Conservation (phyloP, 2,888 invertebrate genomes). For the Diogma glabrata region DNA sequence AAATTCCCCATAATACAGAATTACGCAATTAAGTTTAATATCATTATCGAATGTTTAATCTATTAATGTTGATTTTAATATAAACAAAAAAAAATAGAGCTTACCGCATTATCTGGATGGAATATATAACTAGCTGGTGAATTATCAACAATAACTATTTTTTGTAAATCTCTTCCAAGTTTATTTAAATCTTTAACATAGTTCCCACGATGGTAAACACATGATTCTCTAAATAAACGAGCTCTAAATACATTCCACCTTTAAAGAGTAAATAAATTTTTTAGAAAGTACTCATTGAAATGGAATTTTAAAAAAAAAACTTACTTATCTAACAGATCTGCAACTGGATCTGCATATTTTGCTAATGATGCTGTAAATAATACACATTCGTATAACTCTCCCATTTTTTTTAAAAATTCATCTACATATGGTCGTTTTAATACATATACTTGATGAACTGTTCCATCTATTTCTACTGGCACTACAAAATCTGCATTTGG, state of each 20-base stretch:
- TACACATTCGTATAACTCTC: constrained; percentile 97
- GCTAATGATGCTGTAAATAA: constrained; percentile 98
- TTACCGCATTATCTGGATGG: constrained; percentile 99
- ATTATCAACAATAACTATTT: constrained; percentile 98
- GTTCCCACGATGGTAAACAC: constrained; percentile 99
- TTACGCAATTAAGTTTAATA: too few relatives aligned
- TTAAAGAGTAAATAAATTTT: constrained; percentile 14
- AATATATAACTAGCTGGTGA: constrained; percentile 99
- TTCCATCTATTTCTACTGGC: constrained; percentile 99
- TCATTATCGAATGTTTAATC: too few relatives aligned
- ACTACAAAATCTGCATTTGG: constrained; percentile 99
- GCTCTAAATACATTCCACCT: constrained; percentile 94
- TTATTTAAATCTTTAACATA: constrained; percentile 99
- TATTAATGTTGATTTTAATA: too few relatives aligned
- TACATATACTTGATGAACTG: constrained; percentile 97
- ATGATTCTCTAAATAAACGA: constrained; percentile 97
- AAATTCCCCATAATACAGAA: too few relatives aligned
- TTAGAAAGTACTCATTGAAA: not conserved
- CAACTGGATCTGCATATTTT: constrained; percentile 99
- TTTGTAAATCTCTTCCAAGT: constrained; percentile 88
- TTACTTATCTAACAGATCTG: constrained; percentile 84
- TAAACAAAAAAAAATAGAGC: constrained; percentile 32
- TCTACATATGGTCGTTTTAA: constrained; percentile 98
- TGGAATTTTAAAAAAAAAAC: constrained; percentile 18
- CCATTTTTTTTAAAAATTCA: constrained; percentile 95